phyloP scores from a whole-genome alignment of 2,113 vertebrate genomes.

The Apistogramma diplotaenia region DNA sequence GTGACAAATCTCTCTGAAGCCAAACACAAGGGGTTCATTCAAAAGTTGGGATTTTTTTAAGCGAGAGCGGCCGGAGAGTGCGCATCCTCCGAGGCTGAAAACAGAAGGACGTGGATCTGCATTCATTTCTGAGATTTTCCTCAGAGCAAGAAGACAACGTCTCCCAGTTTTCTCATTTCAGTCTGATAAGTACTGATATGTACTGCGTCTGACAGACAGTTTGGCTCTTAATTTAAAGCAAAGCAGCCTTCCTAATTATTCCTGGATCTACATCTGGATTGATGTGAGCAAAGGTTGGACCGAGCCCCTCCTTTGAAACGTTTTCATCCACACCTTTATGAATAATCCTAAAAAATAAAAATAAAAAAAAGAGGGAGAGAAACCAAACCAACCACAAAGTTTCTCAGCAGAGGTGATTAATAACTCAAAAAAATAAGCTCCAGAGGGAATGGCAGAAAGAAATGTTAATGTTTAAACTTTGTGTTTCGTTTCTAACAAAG shows the following conservation, averaged over 20 bases:
- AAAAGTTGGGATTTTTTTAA: neutral
- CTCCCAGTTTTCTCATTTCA: neutral
- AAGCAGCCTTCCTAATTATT: neutral
- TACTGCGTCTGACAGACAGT: no score
- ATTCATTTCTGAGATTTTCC: neutral
- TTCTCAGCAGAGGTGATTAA: neutral
- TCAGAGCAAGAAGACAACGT: neutral
- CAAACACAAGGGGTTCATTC: neutral
- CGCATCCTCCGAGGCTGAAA: neutral
- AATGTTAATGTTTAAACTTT: neutral
- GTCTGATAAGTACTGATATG: neutral
- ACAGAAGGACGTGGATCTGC: neutral
- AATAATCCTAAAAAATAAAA: neutral
- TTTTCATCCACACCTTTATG: no score
- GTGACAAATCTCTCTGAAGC: neutral
- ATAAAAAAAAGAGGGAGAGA: neutral
- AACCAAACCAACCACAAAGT: neutral
- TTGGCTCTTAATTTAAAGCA: neutral
- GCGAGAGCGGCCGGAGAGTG: accelerated
- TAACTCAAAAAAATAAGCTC: neutral
- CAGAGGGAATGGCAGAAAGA: neutral
- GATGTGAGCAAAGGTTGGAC: no score
- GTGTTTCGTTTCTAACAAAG: neutral
- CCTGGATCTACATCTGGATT: neutral
- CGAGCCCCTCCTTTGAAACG: no score